Percentiles rank a stretch among this genome's conserved stretches.
These are phyloP conservation scores for Microcebus lehilahytsara DNA, from an alignment of 2,113 vertebrate genomes.

Conservation along the genomic window DNA sequence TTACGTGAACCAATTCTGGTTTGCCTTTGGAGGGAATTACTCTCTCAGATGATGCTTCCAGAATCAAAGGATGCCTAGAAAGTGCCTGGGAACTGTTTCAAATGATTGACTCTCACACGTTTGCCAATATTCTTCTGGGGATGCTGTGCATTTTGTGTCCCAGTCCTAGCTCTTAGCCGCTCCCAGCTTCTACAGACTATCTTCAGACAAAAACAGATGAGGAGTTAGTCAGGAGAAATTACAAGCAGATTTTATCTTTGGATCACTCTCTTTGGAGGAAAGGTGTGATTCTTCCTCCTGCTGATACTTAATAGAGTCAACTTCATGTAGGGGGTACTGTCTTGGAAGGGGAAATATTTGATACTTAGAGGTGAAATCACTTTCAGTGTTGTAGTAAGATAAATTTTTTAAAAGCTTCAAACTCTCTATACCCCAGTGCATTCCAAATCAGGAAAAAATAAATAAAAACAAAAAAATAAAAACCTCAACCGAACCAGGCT, in stretches of 20 bases:
- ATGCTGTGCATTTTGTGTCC: conserved; percentile 36
- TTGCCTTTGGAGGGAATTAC: background rate
- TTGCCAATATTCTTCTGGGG: conserved; percentile 54
- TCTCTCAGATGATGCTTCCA: conserved; percentile 44
- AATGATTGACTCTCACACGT: conserved; percentile 65
- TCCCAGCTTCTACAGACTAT: conserved; percentile 53
- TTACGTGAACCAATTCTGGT: background rate
- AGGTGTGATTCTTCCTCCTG: conserved; percentile 6
- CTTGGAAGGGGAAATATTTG: conserved; percentile 47
- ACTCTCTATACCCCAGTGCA: background rate
- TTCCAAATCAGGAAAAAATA: background rate
- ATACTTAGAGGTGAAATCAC: background rate
- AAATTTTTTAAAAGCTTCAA: background rate
- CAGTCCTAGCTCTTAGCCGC: background rate
- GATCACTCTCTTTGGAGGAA: conserved; percentile 49
- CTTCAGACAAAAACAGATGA: conserved; percentile 70
- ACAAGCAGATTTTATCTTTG: conserved; percentile 56
- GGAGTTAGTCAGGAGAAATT: conserved; percentile 70
- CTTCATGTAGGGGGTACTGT: background rate
- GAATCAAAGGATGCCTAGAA: conserved; percentile 60
- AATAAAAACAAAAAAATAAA: background rate
- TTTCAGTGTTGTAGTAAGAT: background rate
- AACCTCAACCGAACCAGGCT: background rate
- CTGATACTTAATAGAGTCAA: conserved; percentile 12
- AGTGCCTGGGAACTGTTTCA: conserved; percentile 52